phyloP scores from a whole-genome alignment of 2,888 invertebrate species.

The Himalopsyche kuldschensis region DNA sequence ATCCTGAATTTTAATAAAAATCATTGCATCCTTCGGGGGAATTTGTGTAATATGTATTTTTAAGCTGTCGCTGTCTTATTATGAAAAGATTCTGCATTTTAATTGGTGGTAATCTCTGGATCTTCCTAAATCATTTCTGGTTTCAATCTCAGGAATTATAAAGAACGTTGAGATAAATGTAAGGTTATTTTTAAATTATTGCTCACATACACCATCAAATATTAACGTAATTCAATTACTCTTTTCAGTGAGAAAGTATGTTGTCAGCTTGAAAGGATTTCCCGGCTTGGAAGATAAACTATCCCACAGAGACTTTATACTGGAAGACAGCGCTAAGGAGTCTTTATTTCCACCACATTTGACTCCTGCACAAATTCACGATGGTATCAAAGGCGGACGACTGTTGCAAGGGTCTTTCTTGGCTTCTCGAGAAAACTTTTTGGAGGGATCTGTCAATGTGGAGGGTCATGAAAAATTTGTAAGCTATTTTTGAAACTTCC shows the following conservation, averaged over 20 bases:
- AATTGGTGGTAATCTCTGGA: too few relatives aligned
- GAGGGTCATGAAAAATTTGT: constrained; percentile 80
- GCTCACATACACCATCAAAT: neutral
- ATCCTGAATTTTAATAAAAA: too few relatives aligned
- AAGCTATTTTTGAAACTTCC: constrained; percentile 45
- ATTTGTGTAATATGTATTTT: too few relatives aligned
- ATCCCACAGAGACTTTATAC: constrained; percentile 66
- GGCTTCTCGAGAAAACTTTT: constrained; percentile 90
- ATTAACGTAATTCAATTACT: constrained; percentile 9
- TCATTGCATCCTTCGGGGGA: too few relatives aligned
- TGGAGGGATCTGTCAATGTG: constrained; percentile 86
- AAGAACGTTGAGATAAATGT: too few relatives aligned
- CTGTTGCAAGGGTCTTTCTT: constrained; percentile 79
- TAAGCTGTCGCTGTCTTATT: too few relatives aligned
- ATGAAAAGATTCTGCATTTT: too few relatives aligned
- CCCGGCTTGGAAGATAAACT: constrained; percentile 80
- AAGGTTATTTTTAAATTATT: too few relatives aligned
- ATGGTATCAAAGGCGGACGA: constrained; percentile 76
- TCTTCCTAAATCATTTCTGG: too few relatives aligned
- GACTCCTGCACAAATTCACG: constrained; percentile 73
- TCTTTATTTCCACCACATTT: constrained; percentile 85
- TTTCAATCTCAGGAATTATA: too few relatives aligned
- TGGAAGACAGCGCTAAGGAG: constrained; percentile 60
- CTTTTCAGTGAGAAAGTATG: constrained; percentile 71
- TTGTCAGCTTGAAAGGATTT: constrained; percentile 69